Conservation (phyloP, 2,888 invertebrate genomes). For the Nezara viridula region DNA sequence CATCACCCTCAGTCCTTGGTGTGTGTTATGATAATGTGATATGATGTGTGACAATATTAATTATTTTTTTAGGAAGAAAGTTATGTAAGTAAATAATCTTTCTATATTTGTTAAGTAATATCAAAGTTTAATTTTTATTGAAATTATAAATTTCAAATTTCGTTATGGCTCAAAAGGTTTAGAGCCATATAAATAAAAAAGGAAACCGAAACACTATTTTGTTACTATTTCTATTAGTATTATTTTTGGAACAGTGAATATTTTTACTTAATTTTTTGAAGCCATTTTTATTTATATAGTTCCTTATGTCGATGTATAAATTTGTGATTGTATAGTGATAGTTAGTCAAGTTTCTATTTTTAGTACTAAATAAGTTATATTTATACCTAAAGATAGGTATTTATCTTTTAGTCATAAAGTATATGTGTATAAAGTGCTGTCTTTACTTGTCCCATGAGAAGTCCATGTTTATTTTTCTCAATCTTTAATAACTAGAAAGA, state of each 20-base stretch:
- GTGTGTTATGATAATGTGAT: constrained; percentile 33
- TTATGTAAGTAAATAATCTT: constrained; percentile 21
- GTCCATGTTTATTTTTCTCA: constrained; percentile 2
- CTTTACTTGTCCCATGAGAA: background rate
- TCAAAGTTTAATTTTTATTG: background rate
- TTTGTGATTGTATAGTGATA: background rate
- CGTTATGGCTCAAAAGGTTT: constrained; percentile 5
- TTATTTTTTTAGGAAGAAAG: constrained; percentile 17
- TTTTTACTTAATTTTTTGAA: constrained; percentile 8
- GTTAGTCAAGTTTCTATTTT: background rate
- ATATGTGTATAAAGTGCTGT: background rate
- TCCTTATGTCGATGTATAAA: background rate
- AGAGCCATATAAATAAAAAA: constrained; percentile 4
- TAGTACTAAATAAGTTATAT: background rate
- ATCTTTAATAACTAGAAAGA: background rate
- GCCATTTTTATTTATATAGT: constrained; percentile 21
- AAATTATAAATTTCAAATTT: constrained; percentile 8
- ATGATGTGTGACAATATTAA: constrained; percentile 36
- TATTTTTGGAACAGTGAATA: background rate
- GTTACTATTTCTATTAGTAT: background rate
- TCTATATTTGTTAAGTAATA: constrained; percentile 27
- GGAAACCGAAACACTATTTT: background rate
- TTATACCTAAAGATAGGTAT: background rate
- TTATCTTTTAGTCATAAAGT: constrained; percentile 25
- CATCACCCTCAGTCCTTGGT: constrained; percentile 1